Evolutionary conservation across 2,888 invertebrate species (phyloP).

Genomic region (Lochmaea crataegi): DNA sequence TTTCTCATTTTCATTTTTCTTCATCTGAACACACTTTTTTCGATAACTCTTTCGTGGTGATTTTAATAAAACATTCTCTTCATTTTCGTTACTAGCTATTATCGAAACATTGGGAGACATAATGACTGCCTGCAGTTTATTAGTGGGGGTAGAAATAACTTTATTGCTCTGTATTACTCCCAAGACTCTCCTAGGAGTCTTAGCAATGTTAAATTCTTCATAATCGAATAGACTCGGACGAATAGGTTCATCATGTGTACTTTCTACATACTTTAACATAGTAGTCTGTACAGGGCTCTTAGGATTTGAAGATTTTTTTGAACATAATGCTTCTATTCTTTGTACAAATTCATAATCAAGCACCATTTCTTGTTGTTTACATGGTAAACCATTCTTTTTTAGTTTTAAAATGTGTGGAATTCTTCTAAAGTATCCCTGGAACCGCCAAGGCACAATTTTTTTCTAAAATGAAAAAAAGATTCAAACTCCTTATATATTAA

Average conservation of each 20-base stretch:
- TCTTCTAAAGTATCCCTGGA: conserved; percentile 24
- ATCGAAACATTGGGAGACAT: conserved; percentile 17
- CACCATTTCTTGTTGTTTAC: conserved; percentile 41
- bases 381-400: conserved; percentile 39
- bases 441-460: conserved; percentile 35
- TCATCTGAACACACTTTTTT: not conserved
- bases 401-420: conserved; percentile 38
- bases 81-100: conserved; percentile 11
- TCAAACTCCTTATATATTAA: not conserved
- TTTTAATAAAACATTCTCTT: conserved; percentile 11
- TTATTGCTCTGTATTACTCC: conserved; percentile 26
- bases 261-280: conserved; percentile 33
- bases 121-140: not conserved
- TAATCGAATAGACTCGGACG: conserved; percentile 37
- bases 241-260: conserved; percentile 5
- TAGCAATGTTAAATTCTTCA: conserved; percentile 32
- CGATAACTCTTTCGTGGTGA: not conserved
- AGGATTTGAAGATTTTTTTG: conserved; percentile 7
- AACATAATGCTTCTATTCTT: conserved; percentile 22
- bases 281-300: conserved; percentile 27
- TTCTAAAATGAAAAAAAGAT: conserved; percentile 7
- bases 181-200: conserved; percentile 22
- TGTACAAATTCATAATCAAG: conserved; percentile 36
- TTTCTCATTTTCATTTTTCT: conserved; percentile 4
- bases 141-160: conserved; percentile 31